Evolutionary conservation across 2,797 vertebrate genomes (phyloP), one percentile per base, ranked within the genome.

Genomic region (Pteronotus mesoamericanus): DNA sequence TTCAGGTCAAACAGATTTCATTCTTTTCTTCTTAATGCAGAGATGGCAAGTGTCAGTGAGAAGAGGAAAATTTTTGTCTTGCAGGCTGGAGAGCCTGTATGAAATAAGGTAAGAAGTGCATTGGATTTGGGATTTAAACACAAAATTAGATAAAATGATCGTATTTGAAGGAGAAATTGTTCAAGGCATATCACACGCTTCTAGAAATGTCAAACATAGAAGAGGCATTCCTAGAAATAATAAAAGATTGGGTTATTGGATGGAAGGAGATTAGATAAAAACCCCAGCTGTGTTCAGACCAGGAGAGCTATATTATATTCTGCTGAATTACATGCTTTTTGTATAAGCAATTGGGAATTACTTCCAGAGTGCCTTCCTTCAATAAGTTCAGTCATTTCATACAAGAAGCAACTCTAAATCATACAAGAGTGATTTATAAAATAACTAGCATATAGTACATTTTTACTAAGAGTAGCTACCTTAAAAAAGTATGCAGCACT

Each of bases 1-100:
- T 72, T 91, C 79, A 98, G 95, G 96, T 90, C 96, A 95, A 95
- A 94, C 88, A 96, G 68, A 79, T 97, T 95, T 96, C 61, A 57
- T 88, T 79, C 48, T 61, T 90, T 66, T 95, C 39, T 96, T 79
- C 78, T 85, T 9, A 1, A 72, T 55, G 42, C 1, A 48, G 89
- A 48, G 86, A 71, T 94, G 82, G 86, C 5, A 12, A 87, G 64
- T 57, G n/a, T 82, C 79, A 96, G 89, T 74, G 86, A 93, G 88
- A 44, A 95, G 71, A 89, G 18, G 94, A 92, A 95, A 94, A 44
- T 37, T 48, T 82, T 94, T 82, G n/a, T 86, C 78, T 89, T 59
- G 48, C 29, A 96, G 72, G 55, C 68, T 75, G 86, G 29, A 92
- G 53, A 94, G n/a, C 48, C 55, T 85, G 6, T 37, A 91, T 42